phyloP scores from a whole-genome alignment of 2,888 invertebrate genomes.

The Polia nebulosa region DNA sequence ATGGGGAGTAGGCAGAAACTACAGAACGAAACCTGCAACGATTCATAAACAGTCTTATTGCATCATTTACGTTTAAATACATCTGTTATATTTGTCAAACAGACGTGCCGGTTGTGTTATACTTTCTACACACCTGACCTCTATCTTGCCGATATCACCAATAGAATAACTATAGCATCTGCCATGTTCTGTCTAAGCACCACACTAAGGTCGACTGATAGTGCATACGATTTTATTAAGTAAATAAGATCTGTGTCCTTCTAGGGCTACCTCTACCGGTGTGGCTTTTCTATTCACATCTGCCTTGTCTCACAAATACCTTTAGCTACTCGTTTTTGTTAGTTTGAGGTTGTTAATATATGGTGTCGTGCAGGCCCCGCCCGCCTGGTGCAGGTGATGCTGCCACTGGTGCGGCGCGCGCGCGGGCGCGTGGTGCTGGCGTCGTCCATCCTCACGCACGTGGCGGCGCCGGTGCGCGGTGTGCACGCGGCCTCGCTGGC shows the following conservation, averaged over 20 bases:
- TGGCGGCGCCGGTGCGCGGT: slow-evolving; percentile 95
- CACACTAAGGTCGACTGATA: too few species aligned
- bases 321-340: background rate
- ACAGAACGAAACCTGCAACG: background rate
- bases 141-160: too few species aligned
- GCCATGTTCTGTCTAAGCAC: too few species aligned
- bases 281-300: too few species aligned
- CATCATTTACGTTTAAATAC: background rate
- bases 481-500: slow-evolving; percentile 95
- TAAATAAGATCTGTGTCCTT: too few species aligned
- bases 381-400: slow-evolving; percentile 94
- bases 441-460: slow-evolving; percentile 95
- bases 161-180: too few species aligned
- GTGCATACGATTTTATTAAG: too few species aligned
- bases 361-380: slow-evolving; percentile 90
- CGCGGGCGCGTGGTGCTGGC: slow-evolving; percentile 95
- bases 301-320: background rate
- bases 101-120: background rate
- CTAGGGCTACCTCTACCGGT: too few species aligned
- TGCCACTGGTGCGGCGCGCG: slow-evolving; percentile 95
- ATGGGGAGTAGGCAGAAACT: background rate
- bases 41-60: background rate
- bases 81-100: too few species aligned
- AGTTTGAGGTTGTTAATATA: background rate
- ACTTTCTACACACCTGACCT: too few species aligned